These are phyloP conservation scores for Sinocyclocheilus anophthalmus DNA, from an alignment of 2,113 vertebrate genomes.

Conservation along the genomic window DNA sequence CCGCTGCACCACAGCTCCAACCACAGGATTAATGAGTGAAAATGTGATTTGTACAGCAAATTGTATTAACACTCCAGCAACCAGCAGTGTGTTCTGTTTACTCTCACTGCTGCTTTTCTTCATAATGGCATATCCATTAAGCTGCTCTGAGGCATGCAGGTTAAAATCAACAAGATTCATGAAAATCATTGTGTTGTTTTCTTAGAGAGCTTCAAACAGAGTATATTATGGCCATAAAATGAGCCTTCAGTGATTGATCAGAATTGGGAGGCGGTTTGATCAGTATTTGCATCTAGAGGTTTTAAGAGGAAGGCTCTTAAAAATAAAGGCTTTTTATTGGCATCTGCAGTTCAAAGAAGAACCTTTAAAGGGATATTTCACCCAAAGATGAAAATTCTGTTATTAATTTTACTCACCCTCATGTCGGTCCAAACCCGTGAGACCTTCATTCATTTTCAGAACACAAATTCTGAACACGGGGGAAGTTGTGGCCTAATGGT, in stretches of 20 bases:
- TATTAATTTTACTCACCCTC: neutral
- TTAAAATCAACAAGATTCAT: neutral
- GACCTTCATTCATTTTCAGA: neutral
- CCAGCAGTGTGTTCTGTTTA: slow-evolving; percentile 5
- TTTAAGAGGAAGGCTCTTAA: neutral
- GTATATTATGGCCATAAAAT: neutral
- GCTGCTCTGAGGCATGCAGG: slow-evolving; percentile 7
- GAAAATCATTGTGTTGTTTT: neutral
- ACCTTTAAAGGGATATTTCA: neutral
- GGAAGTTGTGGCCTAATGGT: too few species aligned
- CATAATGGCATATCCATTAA: slow-evolving; percentile 4
- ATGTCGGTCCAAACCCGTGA: too few species aligned
- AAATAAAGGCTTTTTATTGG: neutral
- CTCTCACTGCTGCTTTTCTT: slow-evolving; percentile 1
- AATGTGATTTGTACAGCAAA: slow-evolving; percentile 6
- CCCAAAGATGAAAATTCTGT: neutral
- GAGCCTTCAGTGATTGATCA: neutral
- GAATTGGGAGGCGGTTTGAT: neutral
- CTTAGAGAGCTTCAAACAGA: neutral
- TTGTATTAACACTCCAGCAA: neutral
- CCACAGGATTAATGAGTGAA: slow-evolving; percentile 2
- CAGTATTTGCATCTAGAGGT: neutral
- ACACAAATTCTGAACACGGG: neutral
- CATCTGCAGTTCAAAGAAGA: neutral
- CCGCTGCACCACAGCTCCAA: neutral